These are phyloP conservation scores for Ormyrus nitidulus DNA, from an alignment of 2,888 invertebrate species.

Conservation along the genomic window DNA sequence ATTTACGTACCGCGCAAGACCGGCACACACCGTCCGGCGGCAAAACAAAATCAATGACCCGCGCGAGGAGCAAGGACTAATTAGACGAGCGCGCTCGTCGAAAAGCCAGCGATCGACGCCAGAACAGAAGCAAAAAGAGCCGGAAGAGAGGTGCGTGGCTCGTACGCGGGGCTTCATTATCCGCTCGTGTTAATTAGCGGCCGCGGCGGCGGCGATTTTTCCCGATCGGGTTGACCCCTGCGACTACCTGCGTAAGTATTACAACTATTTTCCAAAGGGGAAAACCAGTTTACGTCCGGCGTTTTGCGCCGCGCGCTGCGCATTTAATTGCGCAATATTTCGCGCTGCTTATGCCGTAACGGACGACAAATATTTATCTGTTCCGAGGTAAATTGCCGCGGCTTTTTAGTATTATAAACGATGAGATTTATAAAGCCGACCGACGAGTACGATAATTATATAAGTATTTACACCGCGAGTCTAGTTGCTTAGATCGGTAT, in stretches of 20 bases:
- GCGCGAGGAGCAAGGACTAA: constrained; percentile 60
- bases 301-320: background rate
- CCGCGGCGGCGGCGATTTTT: constrained; percentile 54
- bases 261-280: background rate
- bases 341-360: background rate
- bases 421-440: background rate
- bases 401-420: background rate
- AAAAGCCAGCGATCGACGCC: constrained; percentile 33
- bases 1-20: background rate
- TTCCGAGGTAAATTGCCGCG: background rate
- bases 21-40: background rate
- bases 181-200: constrained; percentile 72
- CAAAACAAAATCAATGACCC: background rate
- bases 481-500: too few relatives aligned
- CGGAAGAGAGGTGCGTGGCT: constrained; percentile 39
- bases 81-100: constrained; percentile 67
- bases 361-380: background rate
- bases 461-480: background rate
- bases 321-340: constrained; percentile 40
- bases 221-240: constrained; percentile 36
- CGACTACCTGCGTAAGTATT: background rate
- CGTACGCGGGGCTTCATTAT: constrained; percentile 68
- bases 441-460: background rate
- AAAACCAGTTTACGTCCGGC: background rate
- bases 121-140: background rate